These are phyloP conservation scores for Dromius quadrimaculatus DNA, from an alignment of 2,888 invertebrate genomes.

Conservation along the genomic window DNA sequence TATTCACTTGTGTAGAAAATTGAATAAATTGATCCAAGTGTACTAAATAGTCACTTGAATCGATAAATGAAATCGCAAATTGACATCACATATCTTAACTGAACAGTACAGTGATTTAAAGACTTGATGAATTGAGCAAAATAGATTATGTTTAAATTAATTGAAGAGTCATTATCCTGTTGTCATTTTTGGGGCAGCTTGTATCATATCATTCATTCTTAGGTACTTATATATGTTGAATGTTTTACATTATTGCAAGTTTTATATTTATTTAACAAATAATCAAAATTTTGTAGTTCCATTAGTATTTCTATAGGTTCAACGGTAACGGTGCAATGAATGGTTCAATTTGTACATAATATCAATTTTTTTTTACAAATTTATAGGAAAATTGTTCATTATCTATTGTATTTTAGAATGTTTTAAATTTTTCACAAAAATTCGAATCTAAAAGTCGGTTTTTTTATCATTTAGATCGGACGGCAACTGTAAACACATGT, in stretches of 20 bases:
- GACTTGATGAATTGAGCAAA: conserved; percentile 18
- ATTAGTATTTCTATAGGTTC: conserved; percentile 9
- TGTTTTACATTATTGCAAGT: conserved; percentile 23
- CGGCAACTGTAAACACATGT: too few relatives aligned
- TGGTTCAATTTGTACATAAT: too few relatives aligned
- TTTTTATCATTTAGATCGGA: too few relatives aligned
- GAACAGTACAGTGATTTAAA: conserved; percentile 31
- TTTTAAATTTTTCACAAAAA: too few relatives aligned
- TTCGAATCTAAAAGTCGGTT: too few relatives aligned
- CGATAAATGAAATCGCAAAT: conserved; percentile 26
- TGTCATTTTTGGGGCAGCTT: conserved; percentile 31
- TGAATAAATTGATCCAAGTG: conserved; percentile 23
- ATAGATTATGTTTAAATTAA: conserved; percentile 1
- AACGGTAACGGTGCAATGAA: conserved; percentile 24
- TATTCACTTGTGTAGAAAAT: conserved; percentile 18
- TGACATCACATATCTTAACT: conserved; percentile 34
- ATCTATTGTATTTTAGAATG: too few relatives aligned
- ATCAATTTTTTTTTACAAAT: too few relatives aligned
- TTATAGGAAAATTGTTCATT: too few relatives aligned
- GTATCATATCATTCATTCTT: conserved; percentile 30
- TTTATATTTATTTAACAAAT: background rate
- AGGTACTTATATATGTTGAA: conserved; percentile 26
- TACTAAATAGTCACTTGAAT: conserved; percentile 21
- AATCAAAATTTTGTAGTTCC: conserved; percentile 27
- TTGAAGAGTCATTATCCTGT: conserved; percentile 14